These are phyloP conservation scores for Phaethon lepturus DNA, from an alignment of 2,113 vertebrate species.

Conservation along the genomic window DNA sequence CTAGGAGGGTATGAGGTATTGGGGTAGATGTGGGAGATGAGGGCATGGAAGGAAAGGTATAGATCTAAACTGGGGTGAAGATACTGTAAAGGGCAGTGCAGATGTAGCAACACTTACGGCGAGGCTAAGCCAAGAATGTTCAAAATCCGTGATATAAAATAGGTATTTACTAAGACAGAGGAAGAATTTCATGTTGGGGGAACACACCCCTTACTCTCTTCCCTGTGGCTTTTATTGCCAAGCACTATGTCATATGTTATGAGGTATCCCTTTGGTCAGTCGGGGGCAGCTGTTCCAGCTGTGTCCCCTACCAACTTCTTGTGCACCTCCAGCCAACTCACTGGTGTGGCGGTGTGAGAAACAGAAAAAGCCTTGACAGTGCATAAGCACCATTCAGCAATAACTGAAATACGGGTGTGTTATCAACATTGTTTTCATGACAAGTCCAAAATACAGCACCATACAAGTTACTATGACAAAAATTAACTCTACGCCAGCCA, in stretches of 20 bases:
- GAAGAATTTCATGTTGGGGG: neutral
- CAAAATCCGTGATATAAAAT: neutral
- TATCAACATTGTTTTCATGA: neutral
- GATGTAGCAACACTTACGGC: accelerated
- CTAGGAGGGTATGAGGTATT: neutral
- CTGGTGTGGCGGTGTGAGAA: neutral
- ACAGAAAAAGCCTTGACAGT: neutral
- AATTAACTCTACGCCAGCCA: neutral
- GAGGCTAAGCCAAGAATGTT: neutral
- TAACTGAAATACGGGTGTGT: accelerated
- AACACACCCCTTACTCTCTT: accelerated
- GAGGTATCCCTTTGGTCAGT: neutral
- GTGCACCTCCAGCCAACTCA: accelerated
- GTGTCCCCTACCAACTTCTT: neutral
- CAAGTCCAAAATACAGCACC: neutral
- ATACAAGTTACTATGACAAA: neutral
- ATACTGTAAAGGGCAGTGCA: neutral
- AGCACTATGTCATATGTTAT: accelerated
- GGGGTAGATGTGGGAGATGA: neutral
- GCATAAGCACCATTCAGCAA: accelerated
- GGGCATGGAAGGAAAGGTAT: neutral
- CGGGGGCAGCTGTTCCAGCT: neutral
- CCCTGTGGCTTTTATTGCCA: accelerated
- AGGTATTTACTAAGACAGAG: neutral
- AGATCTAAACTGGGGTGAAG: neutral